Percentiles rank a stretch among this genome's conserved stretches.
phyloP scores from a whole-genome alignment of 2,888 invertebrate species.

The Hydrotaea cyrtoneurina region DNA sequence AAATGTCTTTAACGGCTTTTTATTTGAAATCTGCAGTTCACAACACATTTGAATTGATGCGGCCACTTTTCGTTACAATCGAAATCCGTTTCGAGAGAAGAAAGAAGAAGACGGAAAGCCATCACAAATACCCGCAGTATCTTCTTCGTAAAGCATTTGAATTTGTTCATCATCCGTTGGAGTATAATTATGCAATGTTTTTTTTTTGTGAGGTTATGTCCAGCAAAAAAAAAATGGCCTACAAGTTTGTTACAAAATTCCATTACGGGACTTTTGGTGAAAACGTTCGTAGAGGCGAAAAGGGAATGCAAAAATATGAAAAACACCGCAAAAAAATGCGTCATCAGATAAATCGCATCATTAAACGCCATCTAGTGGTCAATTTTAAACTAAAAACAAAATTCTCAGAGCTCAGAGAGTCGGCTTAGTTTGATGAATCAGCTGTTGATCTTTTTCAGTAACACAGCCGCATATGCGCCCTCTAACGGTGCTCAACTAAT shows the following conservation, averaged over 20 bases:
- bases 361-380: too few species aligned
- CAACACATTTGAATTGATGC: slow-evolving; percentile 22
- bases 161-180: neutral
- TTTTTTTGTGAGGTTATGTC: slow-evolving; percentile 11
- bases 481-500: too few species aligned
- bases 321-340: too few species aligned
- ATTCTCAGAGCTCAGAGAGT: too few species aligned
- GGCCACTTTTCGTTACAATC: slow-evolving; percentile 19
- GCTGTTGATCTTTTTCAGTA: too few species aligned
- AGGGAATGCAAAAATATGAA: too few species aligned
- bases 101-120: neutral
- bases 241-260: neutral
- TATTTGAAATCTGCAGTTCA: slow-evolving; percentile 45
- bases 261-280: neutral
- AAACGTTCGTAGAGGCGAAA: too few species aligned
- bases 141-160: neutral
- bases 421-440: too few species aligned
- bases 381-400: too few species aligned
- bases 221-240: neutral
- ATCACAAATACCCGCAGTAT: slow-evolving; percentile 11
- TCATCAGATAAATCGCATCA: too few species aligned
- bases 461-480: too few species aligned
- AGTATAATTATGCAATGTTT: slow-evolving; percentile 29
- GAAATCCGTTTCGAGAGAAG: neutral
- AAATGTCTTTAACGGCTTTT: neutral